phyloP scores from a whole-genome alignment of 2,797 vertebrate genomes.

The Poecile montanus region DNA sequence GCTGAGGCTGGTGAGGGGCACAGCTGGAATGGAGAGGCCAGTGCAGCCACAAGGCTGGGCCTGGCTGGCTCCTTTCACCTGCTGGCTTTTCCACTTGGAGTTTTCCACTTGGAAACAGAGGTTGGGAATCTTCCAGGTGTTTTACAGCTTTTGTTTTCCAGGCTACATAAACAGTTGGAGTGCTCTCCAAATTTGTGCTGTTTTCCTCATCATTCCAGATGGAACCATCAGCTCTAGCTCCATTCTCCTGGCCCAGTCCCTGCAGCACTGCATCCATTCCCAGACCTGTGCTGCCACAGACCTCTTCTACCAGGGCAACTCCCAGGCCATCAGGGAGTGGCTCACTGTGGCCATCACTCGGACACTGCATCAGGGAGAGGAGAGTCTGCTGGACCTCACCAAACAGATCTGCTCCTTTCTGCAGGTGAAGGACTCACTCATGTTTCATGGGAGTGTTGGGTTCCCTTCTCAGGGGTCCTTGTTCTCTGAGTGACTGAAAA shows the following conservation, averaged over 20 bases:
- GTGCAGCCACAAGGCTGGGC: neutral
- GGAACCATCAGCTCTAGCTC: slow-evolving; percentile 95
- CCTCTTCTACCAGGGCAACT: slow-evolving; percentile 96
- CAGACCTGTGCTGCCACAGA: slow-evolving; percentile 95
- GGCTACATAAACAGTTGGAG: rapidly evolving
- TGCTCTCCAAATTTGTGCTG: neutral
- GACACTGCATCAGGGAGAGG: slow-evolving; percentile 95
- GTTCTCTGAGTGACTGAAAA: neutral
- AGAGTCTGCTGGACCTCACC: slow-evolving; percentile 93
- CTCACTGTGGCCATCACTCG: slow-evolving; percentile 93
- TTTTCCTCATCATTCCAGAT: slow-evolving; percentile 75
- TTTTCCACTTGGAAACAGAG: neutral
- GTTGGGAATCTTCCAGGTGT: neutral
- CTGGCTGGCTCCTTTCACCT: neutral
- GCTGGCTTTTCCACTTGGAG: neutral
- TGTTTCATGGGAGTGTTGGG: neutral
- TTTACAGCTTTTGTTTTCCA: neutral
- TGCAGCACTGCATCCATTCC: slow-evolving; percentile 90
- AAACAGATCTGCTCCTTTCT: slow-evolving; percentile 97
- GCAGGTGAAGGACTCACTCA: slow-evolving; percentile 78
- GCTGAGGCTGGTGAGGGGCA: neutral
- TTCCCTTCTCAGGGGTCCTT: neutral
- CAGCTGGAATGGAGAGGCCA: neutral
- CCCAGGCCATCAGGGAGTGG: slow-evolving; percentile 92
- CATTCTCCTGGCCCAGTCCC: slow-evolving; percentile 92